Evolutionary conservation across 2,113 vertebrate species (phyloP).

Genomic region (Speoplatyrhinus poulsoni): DNA sequence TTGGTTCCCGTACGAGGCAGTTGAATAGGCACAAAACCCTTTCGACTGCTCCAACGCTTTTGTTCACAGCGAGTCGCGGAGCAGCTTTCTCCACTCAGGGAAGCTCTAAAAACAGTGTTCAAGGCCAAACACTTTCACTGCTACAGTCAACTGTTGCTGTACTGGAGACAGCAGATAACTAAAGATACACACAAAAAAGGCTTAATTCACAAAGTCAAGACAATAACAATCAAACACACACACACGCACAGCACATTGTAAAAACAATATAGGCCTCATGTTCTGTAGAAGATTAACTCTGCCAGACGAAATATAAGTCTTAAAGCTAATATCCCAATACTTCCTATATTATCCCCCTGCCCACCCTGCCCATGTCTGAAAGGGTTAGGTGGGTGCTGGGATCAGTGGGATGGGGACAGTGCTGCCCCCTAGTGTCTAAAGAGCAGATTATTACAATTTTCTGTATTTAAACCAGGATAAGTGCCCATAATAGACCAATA

Average conservation of each 20-base stretch:
- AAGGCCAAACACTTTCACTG: slow-evolving; percentile 19
- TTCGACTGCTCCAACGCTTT: slow-evolving; percentile 1
- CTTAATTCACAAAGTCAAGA: slow-evolving; percentile 20
- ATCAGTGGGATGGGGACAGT: too few species aligned
- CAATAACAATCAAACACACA: too few species aligned
- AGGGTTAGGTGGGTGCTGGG: too few species aligned
- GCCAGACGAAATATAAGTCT: slow-evolving; percentile 20
- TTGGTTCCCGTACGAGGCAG: neutral
- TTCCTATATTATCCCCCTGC: too few species aligned
- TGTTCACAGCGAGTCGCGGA: slow-evolving; percentile 4
- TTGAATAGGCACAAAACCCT: neutral
- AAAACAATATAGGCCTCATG: too few species aligned
- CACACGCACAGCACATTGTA: slow-evolving; percentile 9
- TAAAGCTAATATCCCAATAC: slow-evolving; percentile 8
- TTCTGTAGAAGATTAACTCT: slow-evolving; percentile 25
- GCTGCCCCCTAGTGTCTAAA: too few species aligned
- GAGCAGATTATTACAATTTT: too few species aligned
- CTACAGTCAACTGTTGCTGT: neutral
- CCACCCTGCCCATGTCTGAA: too few species aligned
- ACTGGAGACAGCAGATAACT: too few species aligned
- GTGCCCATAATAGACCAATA: neutral
- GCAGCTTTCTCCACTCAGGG: neutral
- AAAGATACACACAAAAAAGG: slow-evolving; percentile 8
- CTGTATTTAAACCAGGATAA: too few species aligned
- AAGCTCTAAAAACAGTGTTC: slow-evolving; percentile 13